These are phyloP conservation scores for Pelmatolapia mariae DNA, from an alignment of 2,113 vertebrate species.

Conservation along the genomic window DNA sequence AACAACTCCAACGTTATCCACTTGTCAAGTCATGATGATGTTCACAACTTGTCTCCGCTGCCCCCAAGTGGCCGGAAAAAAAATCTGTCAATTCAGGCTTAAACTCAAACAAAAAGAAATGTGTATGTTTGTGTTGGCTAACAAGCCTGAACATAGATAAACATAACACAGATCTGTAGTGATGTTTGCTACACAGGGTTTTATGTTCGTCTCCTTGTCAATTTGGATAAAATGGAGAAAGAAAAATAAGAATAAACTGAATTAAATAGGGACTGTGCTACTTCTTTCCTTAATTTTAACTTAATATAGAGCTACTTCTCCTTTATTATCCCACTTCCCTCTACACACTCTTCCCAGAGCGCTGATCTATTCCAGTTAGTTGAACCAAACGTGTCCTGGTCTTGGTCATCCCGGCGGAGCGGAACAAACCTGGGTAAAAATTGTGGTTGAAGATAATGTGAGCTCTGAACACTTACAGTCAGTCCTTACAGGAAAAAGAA, in stretches of 20 bases:
- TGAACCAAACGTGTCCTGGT: neutral
- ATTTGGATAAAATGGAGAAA: neutral
- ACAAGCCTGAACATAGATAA: neutral
- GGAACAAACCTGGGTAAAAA: neutral
- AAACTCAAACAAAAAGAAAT: neutral
- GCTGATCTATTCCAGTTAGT: neutral
- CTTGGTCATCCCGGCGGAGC: neutral
- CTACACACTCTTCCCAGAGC: neutral
- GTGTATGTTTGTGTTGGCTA: neutral
- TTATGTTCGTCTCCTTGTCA: neutral
- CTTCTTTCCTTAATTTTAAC: neutral
- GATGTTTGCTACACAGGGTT: accelerated
- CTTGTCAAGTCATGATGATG: neutral
- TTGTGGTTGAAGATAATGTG: neutral
- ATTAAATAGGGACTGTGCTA: neutral
- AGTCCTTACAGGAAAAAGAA: neutral
- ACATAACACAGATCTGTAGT: neutral
- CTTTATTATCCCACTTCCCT: neutral
- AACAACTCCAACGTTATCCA: neutral
- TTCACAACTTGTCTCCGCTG: neutral
- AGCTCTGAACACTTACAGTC: accelerated
- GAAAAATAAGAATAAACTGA: neutral
- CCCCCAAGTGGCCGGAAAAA: neutral
- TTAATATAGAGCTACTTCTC: neutral
- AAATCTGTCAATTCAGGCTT: neutral